Evolutionary conservation across 1,140 invertebrate genomes (phyloP), one percentile per base, ranked within the genome.

Genomic region (Trachymyrmex cornetzi): DNA sequence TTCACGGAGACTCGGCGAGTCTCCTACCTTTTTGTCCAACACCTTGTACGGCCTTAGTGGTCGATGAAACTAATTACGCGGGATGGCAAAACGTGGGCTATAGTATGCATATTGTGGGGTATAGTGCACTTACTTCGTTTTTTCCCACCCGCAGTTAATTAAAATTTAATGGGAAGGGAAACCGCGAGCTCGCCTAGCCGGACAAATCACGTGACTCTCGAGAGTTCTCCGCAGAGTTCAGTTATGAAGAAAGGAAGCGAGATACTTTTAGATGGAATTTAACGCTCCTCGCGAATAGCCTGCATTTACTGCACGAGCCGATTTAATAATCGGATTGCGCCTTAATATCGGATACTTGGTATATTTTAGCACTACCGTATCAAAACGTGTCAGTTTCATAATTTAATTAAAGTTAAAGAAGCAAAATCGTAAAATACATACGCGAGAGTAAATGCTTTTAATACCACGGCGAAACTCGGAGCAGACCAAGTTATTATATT

Each of bases 131-230:
- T 84, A 59, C 77, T 50, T 72, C 79, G 85, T 85, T 75, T 87
- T 85, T 87, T 80, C 69, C 69, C 59, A 55, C 55, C 67, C 61
- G 69, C 85, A 86, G 89, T 87, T 91, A 91, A 91, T 91, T 90
- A 91, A 91, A 91, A 90, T 90, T 91, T 91, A 91, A 91, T 82
- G 88, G 82, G 38, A 63, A 74, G 27, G 69, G 55, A 84, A 84
- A 84, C 80, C 80, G 69, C 48, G 79, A 71, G 77, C 80, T 86
- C 72, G 80, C 77, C 63, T 77, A 71, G 71, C 86, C 69, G 85
- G 87, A 81, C 79, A 89, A 90, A 89, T 85, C 87, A 81, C 88
- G 80, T 69, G 79, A 87, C 80, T 86, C 75, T 44, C 34, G 67
- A 88, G 86, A 71, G 85, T 59, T 86, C 85, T 34, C 85, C 12